These are phyloP conservation scores for Lynx canadensis DNA, from an alignment of 2,113 vertebrate genomes.

Conservation along the genomic window DNA sequence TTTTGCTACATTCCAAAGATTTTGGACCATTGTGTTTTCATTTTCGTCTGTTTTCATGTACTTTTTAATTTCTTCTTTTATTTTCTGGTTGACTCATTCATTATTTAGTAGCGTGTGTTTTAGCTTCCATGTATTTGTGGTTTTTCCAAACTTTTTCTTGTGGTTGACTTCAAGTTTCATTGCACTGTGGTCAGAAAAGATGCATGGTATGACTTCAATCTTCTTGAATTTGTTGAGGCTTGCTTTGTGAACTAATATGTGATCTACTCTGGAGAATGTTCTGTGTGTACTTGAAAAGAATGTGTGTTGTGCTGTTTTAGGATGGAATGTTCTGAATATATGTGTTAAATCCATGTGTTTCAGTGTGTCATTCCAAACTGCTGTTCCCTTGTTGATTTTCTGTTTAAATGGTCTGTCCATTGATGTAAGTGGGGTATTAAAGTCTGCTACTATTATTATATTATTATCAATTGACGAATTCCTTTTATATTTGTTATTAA, in stretches of 20 bases:
- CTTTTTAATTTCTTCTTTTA: neutral
- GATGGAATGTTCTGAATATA: neutral
- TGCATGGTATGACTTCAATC: neutral
- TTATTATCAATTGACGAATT: neutral
- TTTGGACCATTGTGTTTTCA: neutral
- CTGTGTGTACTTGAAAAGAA: neutral
- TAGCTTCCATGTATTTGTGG: neutral
- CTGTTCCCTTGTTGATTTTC: neutral
- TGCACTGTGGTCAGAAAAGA: neutral
- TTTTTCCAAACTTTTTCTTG: neutral
- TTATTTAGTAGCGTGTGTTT: neutral
- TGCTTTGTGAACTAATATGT: neutral
- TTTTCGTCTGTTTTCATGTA: neutral
- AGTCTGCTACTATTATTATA: neutral
- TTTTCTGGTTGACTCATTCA: neutral
- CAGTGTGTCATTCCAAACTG: neutral
- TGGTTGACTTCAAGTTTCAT: neutral
- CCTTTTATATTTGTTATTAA: neutral
- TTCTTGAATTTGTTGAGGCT: neutral
- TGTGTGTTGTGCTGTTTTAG: neutral
- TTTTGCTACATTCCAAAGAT: neutral
- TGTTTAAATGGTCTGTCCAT: neutral
- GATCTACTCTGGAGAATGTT: neutral
- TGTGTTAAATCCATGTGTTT: neutral
- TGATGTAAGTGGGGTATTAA: neutral